phyloP scores from a whole-genome alignment of 2,797 vertebrate genomes.

The Falco novaeseelandiae region DNA sequence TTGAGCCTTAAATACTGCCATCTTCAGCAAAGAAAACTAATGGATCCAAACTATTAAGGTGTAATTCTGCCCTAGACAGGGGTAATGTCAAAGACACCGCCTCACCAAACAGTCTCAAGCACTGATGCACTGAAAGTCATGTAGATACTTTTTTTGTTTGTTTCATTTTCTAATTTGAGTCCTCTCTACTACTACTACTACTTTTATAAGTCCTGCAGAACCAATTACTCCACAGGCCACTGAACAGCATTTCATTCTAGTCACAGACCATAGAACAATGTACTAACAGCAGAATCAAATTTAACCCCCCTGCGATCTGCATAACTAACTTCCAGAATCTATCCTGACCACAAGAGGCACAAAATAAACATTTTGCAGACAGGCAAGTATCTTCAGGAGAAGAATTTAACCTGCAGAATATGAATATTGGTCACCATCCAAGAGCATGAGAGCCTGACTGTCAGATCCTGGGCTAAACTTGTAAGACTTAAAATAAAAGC shows the following conservation, averaged over 20 bases:
- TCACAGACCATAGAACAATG: background rate
- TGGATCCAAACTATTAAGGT: background rate
- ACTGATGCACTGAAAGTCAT: background rate
- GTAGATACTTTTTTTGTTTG: background rate
- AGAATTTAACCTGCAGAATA: background rate
- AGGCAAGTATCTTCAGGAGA: background rate
- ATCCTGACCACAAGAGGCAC: background rate
- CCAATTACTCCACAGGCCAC: background rate
- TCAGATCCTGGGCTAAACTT: background rate
- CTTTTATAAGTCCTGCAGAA: background rate
- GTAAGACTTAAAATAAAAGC: background rate
- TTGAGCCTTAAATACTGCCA: background rate
- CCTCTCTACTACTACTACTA: background rate
- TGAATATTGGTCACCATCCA: background rate
- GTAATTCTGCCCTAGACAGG: background rate
- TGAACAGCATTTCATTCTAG: background rate
- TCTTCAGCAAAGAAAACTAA: background rate
- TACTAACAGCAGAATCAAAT: background rate
- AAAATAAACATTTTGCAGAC: background rate
- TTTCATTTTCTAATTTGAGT: background rate
- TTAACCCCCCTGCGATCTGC: background rate
- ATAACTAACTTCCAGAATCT: background rate
- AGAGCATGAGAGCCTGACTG: background rate
- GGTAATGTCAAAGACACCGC: background rate
- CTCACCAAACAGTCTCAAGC: background rate